These are phyloP conservation scores for Thalpophila matura DNA, from an alignment of 2,888 invertebrate genomes.

Conservation along the genomic window DNA sequence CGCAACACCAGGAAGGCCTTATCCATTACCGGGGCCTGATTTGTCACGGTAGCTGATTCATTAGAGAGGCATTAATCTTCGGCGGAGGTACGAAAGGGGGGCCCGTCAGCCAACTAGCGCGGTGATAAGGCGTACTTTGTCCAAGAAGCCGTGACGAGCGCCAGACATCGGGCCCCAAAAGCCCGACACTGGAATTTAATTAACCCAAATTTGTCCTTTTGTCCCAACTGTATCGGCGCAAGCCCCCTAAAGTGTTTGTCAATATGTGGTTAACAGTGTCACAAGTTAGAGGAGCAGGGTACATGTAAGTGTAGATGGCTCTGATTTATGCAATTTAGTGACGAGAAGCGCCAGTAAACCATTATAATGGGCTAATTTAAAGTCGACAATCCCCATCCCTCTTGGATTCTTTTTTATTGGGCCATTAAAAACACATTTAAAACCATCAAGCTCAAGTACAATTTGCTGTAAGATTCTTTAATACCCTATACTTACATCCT, in stretches of 20 bases:
- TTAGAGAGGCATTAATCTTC: constrained; percentile 85
- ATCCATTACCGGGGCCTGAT: constrained; percentile 85
- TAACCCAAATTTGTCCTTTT: constrained; percentile 86
- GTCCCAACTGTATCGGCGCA: constrained; percentile 71
- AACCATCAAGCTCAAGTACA: constrained; percentile 33
- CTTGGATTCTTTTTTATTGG: constrained; percentile 40
- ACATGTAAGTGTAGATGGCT: constrained; percentile 15
- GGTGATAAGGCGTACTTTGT: constrained; percentile 85
- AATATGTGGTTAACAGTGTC: constrained; percentile 69
- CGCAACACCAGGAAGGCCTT: constrained; percentile 81
- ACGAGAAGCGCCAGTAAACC: constrained; percentile 9
- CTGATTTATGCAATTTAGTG: constrained; percentile 11
- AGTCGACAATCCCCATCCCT: constrained; percentile 21
- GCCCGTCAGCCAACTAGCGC: constrained; percentile 73
- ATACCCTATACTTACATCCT: background rate
- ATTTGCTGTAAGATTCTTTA: constrained; percentile 11
- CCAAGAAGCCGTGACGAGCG: constrained; percentile 82
- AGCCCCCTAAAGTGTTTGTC: constrained; percentile 73
- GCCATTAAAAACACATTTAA: constrained; percentile 48
- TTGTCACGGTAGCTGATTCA: constrained; percentile 88
- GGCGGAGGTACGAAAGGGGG: constrained; percentile 70
- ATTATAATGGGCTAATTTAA: constrained; percentile 40
- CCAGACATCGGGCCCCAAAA: constrained; percentile 75
- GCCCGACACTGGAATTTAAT: constrained; percentile 85
- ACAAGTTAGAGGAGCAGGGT: constrained; percentile 49